These are phyloP conservation scores for Aurelia sp. DNA, from an alignment of 30 jellyfish, hydroid and myxozoan species.

Conservation along the genomic window DNA sequence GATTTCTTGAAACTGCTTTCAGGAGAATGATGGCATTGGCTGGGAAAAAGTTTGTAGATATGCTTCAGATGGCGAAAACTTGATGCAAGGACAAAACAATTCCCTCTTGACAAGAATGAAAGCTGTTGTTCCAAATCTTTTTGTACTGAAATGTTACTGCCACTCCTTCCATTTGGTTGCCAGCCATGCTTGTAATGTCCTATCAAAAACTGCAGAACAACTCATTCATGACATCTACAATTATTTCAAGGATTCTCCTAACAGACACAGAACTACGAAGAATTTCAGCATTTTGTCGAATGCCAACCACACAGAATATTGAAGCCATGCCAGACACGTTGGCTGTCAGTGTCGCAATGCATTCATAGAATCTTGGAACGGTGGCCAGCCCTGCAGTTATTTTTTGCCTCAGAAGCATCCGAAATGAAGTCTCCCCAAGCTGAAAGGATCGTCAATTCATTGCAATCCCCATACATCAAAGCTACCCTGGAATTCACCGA, in stretches of 20 bases:
- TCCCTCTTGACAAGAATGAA: slow-evolving; percentile 48
- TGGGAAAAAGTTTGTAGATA: slow-evolving; percentile 49
- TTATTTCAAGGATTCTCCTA: slow-evolving; percentile 35
- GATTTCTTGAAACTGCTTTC: neutral
- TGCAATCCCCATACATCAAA: slow-evolving; percentile 38
- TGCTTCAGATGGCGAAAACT: slow-evolving; percentile 59
- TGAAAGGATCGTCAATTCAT: slow-evolving; percentile 8
- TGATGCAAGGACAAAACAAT: slow-evolving; percentile 45
- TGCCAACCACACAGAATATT: slow-evolving; percentile 39
- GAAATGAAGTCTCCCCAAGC: slow-evolving; percentile 53
- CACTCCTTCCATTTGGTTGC: slow-evolving; percentile 55
- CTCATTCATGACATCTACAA: slow-evolving; percentile 41
- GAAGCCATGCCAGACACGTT: slow-evolving; percentile 41
- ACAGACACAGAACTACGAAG: slow-evolving; percentile 23
- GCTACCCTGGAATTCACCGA: slow-evolving; percentile 59
- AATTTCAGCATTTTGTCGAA: slow-evolving; percentile 43
- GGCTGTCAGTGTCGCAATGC: slow-evolving; percentile 23
- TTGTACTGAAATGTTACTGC: slow-evolving; percentile 42
- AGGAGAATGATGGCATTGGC: slow-evolving; percentile 4
- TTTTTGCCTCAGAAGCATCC: slow-evolving; percentile 27
- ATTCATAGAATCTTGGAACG: slow-evolving; percentile 45
- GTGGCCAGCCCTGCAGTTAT: slow-evolving; percentile 54
- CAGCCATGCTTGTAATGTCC: slow-evolving; percentile 39
- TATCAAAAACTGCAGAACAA: slow-evolving; percentile 53
- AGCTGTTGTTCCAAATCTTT: slow-evolving; percentile 28